Base-by-base conservation (phyloP, 2,888 invertebrate species). In the Dryadula phaetusa region DNA sequence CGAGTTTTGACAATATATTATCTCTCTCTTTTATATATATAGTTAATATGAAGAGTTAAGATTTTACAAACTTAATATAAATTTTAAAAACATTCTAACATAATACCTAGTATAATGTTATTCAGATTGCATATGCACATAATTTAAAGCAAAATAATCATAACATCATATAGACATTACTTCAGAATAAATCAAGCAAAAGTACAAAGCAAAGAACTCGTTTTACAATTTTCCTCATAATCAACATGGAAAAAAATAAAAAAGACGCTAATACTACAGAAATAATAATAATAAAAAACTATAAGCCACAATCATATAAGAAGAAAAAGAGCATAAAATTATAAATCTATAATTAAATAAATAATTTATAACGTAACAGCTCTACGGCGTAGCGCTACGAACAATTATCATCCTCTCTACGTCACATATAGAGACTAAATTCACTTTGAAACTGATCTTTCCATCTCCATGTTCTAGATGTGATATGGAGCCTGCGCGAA, bases 281-380 rank as follows among this genome's bases (percentile, higher is more conserved):
- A 14, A 47, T 25, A 25, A 25, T 22, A 47, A 14, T 2, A 25
- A 7, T 10, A n/a, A 0, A 16, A 22, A 20, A 37, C 22, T 12
- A 54, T 22, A 12, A 46, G 7, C 16, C 8, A 53, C 16, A 16
- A 40, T n/a, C n/a, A n/a, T n/a, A 56, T 8, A 40, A 12, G 4
- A 2, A 2, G 10, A 40, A 37, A 56, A 56, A 40, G 3, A 10
- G 40, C 25, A 56, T 25, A 25, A 40, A 56, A 56, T 56, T 40
- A 56, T 56, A 56, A 40, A 56, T 34, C 32, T 60, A 61, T 69
- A 69, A 70, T 66, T 69, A 62, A 69, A 69, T 69, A 69, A 69
- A 66, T 65, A 53, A 62, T 71, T 69, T 64, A 66, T 53, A 67
- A 60, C 42, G 64, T 69, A 69, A 71, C 71, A 64, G 49, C 66